Evolutionary conservation across 2,888 invertebrate genomes (phyloP).

Genomic region (Pristionchus mayeri): DNA sequence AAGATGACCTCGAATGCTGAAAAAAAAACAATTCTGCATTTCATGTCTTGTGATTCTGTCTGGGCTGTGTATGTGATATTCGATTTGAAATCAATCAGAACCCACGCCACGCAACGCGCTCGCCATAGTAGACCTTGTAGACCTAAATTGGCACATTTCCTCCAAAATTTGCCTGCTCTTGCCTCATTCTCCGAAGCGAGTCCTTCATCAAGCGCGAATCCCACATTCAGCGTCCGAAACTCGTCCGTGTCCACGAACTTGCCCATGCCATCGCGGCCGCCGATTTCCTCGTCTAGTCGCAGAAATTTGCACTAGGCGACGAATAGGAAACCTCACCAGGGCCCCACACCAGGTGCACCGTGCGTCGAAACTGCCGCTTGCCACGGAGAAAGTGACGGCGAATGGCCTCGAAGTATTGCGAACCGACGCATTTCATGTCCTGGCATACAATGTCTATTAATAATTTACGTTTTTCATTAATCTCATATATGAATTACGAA

Average conservation of each 20-base stretch:
- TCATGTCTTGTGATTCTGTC: too few relatives aligned
- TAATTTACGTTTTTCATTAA: too few relatives aligned
- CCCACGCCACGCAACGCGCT: constrained; percentile 88
- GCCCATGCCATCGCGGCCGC: constrained; percentile 87
- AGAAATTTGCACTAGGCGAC: constrained; percentile 40
- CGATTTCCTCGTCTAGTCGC: constrained; percentile 90
- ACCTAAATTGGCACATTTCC: constrained; percentile 59
- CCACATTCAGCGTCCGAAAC: constrained; percentile 86
- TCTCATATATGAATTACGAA: too few relatives aligned
- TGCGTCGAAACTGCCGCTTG: constrained; percentile 80
- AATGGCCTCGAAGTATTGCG: constrained; percentile 84
- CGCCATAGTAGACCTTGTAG: constrained; percentile 78
- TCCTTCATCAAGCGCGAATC: constrained; percentile 91
- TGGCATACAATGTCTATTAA: constrained; percentile 55
- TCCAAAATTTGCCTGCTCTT: background rate
- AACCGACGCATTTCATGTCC: constrained; percentile 90
- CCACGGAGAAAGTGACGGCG: constrained; percentile 81
- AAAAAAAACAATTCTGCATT: constrained; percentile 57
- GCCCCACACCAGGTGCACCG: constrained; percentile 84
- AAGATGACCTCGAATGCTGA: constrained; percentile 86
- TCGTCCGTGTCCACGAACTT: constrained; percentile 85
- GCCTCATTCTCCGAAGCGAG: constrained; percentile 67
- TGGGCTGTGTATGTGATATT: too few relatives aligned
- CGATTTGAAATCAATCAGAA: constrained; percentile 68
- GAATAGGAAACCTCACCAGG: constrained; percentile 80